Percentiles rank a stretch among this genome's conserved stretches.
Evolutionary conservation across 2,888 invertebrate species (phyloP).

Genomic region (Cheilosia vulpina): DNA sequence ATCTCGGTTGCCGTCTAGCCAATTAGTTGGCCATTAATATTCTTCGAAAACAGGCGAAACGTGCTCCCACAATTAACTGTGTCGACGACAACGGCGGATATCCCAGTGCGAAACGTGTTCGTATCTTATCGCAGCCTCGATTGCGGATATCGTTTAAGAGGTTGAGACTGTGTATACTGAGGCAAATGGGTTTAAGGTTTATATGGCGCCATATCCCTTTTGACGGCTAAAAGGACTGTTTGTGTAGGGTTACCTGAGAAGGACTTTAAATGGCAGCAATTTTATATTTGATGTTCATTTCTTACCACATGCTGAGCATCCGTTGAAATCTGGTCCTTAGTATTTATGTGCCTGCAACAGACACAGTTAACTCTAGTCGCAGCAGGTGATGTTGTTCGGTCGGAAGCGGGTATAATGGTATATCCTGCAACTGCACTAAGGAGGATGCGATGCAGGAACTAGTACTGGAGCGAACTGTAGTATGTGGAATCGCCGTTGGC

Average conservation of each 20-base stretch:
- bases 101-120: conserved; percentile 19
- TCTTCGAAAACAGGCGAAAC: conserved; percentile 57
- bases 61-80: conserved; percentile 38
- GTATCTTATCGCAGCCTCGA: conserved; percentile 16
- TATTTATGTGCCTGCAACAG: not conserved
- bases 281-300: not conserved
- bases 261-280: not conserved
- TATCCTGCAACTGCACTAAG: too few relatives aligned
- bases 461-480: too few relatives aligned
- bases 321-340: not conserved
- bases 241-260: not conserved
- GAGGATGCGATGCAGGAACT: too few relatives aligned
- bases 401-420: not conserved
- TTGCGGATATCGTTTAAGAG: not conserved
- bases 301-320: not conserved
- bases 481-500: too few relatives aligned
- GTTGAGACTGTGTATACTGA: not conserved
- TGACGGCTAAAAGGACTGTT: not conserved
- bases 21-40: conserved; percentile 70
- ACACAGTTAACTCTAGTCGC: not conserved
- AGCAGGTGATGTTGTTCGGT: not conserved
- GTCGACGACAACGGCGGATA: conserved; percentile 24
- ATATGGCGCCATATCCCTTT: not conserved
- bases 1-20: conserved; percentile 51
- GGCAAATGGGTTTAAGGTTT: not conserved